Base-by-base conservation (phyloP, 2,113 vertebrate species). In the crab-eating macaque (Macaca fascicularis) region DNA sequence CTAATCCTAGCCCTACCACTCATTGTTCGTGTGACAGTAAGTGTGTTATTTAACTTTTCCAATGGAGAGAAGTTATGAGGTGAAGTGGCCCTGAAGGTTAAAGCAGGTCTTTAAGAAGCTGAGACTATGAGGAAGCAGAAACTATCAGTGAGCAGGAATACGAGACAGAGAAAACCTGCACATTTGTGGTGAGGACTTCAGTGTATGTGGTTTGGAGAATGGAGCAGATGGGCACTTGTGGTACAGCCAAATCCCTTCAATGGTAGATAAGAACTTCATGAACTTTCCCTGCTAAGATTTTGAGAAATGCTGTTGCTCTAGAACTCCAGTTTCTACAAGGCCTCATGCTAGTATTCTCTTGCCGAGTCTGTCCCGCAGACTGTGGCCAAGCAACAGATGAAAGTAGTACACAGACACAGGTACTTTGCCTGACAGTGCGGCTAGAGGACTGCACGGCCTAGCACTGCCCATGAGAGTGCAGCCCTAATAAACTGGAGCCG, bases 321-420 rank as follows among this genome's bases (percentile, higher is more conserved):
- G 32, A 76, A 61, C 8, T 27, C 23, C 2, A 12, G 11, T 67
- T 12, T 48, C 5, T 48, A 3, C 1, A 10, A 69, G n/a, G 0
- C 40, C 5, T 69, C 6, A 75, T 3, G 23, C 19, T 82, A 6
- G 23, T 72, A 16, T 5, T 35, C 16, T 75, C 55, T 57, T 55
- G 52, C 52, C 0, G 19, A 55, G 52, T 55, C 52, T 55, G 52
- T 52, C 52, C 19, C 0, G 1, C 19, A 20, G 52, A 55, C 52
- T 55, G 17, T 55, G 52, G 52, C 52, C 19, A 19, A 55, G 52
- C 19, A 6, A 55, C 52, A 55, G 52, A 19, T 55, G 19, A 55
- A 55, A 20, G 52, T 7, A 55, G 52, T 20, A 55, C 52, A 55
- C 52, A 55, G 52, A 55, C 52, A 55, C 6, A 55, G 52, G 6